Conservation (phyloP, 2,888 invertebrate genomes). For the Argyra leucocephala region DNA sequence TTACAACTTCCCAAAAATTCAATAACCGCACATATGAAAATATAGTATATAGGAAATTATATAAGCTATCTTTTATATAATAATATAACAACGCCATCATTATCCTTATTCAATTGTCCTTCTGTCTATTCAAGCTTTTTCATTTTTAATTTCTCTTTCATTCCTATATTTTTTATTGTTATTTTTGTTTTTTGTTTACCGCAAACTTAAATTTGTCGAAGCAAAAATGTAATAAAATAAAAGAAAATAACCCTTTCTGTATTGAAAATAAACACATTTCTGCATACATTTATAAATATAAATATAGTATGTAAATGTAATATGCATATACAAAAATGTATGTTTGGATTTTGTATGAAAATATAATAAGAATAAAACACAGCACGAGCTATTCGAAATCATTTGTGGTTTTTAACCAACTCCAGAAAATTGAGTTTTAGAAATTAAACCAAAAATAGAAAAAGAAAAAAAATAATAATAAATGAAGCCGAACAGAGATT, state of each 20-base stretch:
- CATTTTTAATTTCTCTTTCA: no score
- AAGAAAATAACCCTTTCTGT: background rate
- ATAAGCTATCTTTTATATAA: no score
- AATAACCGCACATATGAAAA: background rate
- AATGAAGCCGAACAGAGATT: background rate
- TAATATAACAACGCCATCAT: no score
- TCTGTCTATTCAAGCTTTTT: no score
- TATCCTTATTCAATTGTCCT: no score
- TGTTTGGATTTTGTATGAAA: background rate
- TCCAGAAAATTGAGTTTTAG: background rate
- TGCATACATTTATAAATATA: background rate
- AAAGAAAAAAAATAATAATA: background rate
- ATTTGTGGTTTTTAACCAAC: background rate
- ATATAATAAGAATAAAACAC: background rate
- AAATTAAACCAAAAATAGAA: background rate
- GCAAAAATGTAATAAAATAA: background rate
- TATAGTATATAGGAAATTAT: no score
- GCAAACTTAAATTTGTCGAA: slow-evolving; percentile 3
- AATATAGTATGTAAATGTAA: no score
- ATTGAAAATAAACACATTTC: background rate
- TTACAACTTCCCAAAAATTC: background rate
- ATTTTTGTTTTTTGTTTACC: background rate
- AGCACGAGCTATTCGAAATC: slow-evolving; percentile 4
- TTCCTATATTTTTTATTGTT: no score
- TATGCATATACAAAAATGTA: no score